phyloP scores from a whole-genome alignment of 2,888 invertebrate species.

The Lasioglossum calceatum region DNA sequence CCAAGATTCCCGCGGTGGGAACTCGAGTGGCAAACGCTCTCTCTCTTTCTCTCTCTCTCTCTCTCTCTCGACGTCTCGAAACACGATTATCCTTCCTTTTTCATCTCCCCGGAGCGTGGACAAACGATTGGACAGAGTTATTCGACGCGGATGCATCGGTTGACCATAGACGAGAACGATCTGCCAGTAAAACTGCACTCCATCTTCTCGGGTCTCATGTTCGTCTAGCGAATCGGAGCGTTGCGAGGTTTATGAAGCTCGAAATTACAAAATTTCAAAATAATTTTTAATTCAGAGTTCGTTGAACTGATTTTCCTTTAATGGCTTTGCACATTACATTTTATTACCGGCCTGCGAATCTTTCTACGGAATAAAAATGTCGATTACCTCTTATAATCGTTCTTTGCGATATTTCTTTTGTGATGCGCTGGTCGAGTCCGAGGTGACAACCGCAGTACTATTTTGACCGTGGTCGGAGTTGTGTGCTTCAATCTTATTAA shows the following conservation, averaged over 20 bases:
- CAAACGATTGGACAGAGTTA: neutral
- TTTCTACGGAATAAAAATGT: neutral
- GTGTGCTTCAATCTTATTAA: too few relatives aligned
- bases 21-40: neutral
- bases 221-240: neutral
- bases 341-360: neutral
- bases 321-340: neutral
- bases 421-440: neutral
- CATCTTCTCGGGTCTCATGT: neutral
- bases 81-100: conserved; percentile 19
- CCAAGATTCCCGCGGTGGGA: conserved; percentile 18
- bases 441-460: too few relatives aligned
- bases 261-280: neutral
- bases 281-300: neutral
- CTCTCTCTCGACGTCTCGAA: neutral
- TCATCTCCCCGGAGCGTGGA: neutral
- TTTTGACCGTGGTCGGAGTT: too few relatives aligned
- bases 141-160: neutral
- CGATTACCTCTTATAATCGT: neutral
- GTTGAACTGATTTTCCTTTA: neutral
- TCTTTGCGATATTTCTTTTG: neutral
- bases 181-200: neutral
- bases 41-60: neutral
- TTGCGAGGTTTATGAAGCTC: neutral
- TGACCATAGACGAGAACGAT: neutral